A percentile compares a stretch with the other conserved stretches of the same genome.
Evolutionary conservation across 92 coral and sea anemone genomes (phyloP).

Genomic region (Epizoanthus ramosus): DNA sequence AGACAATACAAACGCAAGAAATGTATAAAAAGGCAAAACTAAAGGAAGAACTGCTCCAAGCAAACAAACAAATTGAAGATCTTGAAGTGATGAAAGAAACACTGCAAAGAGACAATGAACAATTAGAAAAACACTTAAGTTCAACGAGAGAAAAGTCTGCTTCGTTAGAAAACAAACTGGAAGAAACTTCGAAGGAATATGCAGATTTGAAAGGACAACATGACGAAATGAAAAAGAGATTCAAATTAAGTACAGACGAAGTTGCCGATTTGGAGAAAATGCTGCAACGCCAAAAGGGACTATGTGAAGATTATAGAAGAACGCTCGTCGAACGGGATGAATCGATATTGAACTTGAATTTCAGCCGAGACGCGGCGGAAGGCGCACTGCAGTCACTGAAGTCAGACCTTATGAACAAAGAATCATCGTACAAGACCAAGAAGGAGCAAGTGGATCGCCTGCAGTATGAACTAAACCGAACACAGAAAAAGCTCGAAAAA

Average conservation of each 20-base stretch:
- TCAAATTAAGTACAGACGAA: constrained; percentile 68
- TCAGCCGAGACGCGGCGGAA: constrained; percentile 71
- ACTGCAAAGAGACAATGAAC: constrained; percentile 66
- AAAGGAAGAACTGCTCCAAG: constrained; percentile 59
- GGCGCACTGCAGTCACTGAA: constrained; percentile 70
- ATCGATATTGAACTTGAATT: constrained; percentile 60
- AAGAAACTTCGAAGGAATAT: constrained; percentile 57
- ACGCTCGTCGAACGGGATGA: constrained; percentile 68
- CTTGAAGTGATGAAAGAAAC: constrained; percentile 66
- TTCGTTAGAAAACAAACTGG: constrained; percentile 62
- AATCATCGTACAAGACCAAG: constrained; percentile 61
- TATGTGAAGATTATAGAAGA: constrained; percentile 63
- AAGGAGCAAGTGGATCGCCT: constrained; percentile 70
- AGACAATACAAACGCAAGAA: constrained; percentile 51
- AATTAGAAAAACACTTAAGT: constrained; percentile 65
- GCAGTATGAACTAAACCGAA: constrained; percentile 61
- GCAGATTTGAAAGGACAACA: constrained; percentile 67
- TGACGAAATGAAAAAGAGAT: constrained; percentile 72
- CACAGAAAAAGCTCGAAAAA: constrained; percentile 68
- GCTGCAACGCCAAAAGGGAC: constrained; percentile 74
- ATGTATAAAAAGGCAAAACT: constrained; percentile 73
- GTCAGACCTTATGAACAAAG: constrained; percentile 76
- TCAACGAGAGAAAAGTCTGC: constrained; percentile 59
- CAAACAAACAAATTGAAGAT: constrained; percentile 63
- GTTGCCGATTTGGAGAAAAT: constrained; percentile 74